Conservation (phyloP, 2,797 vertebrate genomes). For the Coranthus polyacanthus region DNA sequence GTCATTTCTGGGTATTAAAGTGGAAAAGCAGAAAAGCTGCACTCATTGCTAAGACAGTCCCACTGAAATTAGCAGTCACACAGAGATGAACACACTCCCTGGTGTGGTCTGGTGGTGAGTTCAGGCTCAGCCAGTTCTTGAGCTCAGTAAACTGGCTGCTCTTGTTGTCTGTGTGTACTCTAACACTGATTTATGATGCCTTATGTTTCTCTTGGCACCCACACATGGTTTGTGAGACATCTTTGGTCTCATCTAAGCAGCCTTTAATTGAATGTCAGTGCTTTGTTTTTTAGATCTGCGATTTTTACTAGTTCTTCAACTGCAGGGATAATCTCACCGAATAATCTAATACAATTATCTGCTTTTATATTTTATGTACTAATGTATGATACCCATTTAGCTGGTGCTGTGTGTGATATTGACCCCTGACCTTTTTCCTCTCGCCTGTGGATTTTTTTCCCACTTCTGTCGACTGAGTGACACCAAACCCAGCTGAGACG, state of each 20-base stretch:
- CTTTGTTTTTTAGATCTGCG: not conserved
- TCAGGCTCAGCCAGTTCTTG: not conserved
- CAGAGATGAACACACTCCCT: slow-evolving; percentile 2
- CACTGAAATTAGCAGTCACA: not conserved
- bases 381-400: not conserved
- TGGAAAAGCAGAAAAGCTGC: slow-evolving; percentile 2
- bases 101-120: slow-evolving; percentile 5
- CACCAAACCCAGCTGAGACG: slow-evolving; percentile 27
- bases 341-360: not conserved
- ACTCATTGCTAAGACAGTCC: slow-evolving; percentile 14
- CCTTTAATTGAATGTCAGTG: slow-evolving; percentile 4
- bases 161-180: slow-evolving; percentile 2
- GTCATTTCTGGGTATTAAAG: slow-evolving; percentile 29
- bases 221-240: slow-evolving; percentile 5
- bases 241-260: slow-evolving; percentile 23
- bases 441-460: slow-evolving; percentile 34
- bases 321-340: not conserved
- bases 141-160: not conserved
- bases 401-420: not conserved
- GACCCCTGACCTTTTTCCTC: slow-evolving; percentile 24
- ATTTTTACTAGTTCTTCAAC: slow-evolving; percentile 10
- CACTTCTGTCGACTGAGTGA: slow-evolving; percentile 35
- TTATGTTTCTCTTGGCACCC: slow-evolving; percentile 12
- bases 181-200: slow-evolving; percentile 6
- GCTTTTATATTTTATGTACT: slow-evolving; percentile 13